Base-by-base conservation (phyloP, 2,888 invertebrate species). In the Schrankia costaestrigalis region DNA sequence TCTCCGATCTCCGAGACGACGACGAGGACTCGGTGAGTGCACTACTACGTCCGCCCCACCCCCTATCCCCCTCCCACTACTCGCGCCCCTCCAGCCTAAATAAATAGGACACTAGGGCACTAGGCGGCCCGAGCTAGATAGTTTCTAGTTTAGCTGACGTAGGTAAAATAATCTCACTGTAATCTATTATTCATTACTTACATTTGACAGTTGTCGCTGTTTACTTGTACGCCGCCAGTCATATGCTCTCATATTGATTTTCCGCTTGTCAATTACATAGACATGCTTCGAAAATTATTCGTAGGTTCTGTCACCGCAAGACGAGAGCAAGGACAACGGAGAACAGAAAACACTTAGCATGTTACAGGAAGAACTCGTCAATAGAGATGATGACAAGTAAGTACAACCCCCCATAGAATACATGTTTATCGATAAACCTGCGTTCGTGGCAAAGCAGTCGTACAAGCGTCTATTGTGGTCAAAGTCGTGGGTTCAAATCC, bases 331-430 rank as follows among this genome's bases (percentile, higher is more conserved):
- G 89, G 91, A 74, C 90, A 93, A 68, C 90, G 93, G 50, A 91
- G 94, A 76, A 91, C 92, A 70, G 94, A 96, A 81, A 92, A 95
- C 83, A 90, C 92, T 72, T 87, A 93, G 69, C 41, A 87, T 87
- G 87, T 89, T 97, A 59, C 90, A 93, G 61, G 93, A 95, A 72
- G 97, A 97, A 74, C 90, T 97, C 36, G 93, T 95, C 52, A 94
- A 93, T 71, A 90, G 95, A 65, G 95, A 96, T 78, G 94, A 94
- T 30, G 92, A 94, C 78, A 93, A 92, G 95, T 94, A 89, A 89
- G 82, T 82, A 36, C 25, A 35, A n/a, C n/a, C n/a, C n/a, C n/a
- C n/a, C n/a, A n/a, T n/a, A n/a, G n/a, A n/a, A n/a, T n/a, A n/a
- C n/a, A n/a, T n/a, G n/a, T n/a, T n/a, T n/a, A n/a, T n/a, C n/a